phyloP scores from a whole-genome alignment of 2,797 vertebrate genomes.

The Coluber constrictor region DNA sequence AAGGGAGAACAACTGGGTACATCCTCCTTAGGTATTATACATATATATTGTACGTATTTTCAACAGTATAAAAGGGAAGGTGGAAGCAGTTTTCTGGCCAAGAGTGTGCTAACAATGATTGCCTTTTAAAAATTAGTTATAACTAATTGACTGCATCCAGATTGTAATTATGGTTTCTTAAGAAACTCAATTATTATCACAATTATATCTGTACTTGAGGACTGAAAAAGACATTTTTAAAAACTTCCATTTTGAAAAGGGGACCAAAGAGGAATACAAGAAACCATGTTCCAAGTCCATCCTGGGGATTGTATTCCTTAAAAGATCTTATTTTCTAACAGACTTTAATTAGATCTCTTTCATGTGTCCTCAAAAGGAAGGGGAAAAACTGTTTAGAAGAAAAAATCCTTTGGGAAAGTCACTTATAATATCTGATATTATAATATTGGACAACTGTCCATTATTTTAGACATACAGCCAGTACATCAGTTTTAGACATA shows the following conservation, averaged over 20 bases:
- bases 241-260: not conserved
- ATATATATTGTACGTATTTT: not conserved
- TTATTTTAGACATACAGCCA: not conserved
- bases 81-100: not conserved
- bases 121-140: not conserved
- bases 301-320: conserved; percentile 17
- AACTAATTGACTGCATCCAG: not conserved
- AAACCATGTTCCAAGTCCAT: not conserved
- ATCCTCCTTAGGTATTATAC: not conserved
- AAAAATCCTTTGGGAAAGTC: not conserved
- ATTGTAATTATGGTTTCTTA: not conserved
- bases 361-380: not conserved
- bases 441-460: not conserved
- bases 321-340: conserved; percentile 19
- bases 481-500: not conserved
- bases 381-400: not conserved
- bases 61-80: not conserved
- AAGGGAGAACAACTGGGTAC: not conserved
- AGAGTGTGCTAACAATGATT: not conserved
- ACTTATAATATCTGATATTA: not conserved
- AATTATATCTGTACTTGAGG: not conserved
- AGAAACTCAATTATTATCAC: not conserved
- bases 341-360: not conserved
- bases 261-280: not conserved
- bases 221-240: not conserved